Conservation (phyloP, 1,140 invertebrate genomes). For the Laupala kohalensis region DNA sequence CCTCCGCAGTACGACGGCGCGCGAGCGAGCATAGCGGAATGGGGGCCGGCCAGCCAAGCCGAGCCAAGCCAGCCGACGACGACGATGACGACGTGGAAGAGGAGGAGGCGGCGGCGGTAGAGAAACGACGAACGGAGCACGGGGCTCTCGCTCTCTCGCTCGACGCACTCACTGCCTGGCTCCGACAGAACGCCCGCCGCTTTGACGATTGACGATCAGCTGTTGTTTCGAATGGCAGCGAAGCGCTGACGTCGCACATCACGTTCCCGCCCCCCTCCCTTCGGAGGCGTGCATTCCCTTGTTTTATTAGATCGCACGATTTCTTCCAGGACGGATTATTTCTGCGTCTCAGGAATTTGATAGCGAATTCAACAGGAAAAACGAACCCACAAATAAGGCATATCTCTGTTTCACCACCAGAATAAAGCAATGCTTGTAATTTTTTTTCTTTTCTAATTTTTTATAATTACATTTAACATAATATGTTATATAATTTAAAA, state of each 20-base stretch:
- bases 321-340: too few species aligned
- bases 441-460: too few species aligned
- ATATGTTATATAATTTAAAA: too few species aligned
- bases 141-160: background rate
- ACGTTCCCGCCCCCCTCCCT: background rate
- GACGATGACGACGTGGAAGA: background rate
- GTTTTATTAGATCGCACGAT: background rate
- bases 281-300: background rate
- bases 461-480: too few species aligned
- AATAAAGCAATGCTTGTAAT: too few species aligned
- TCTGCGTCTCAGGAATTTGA: too few species aligned
- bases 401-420: too few species aligned
- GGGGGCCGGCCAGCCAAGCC: background rate
- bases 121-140: background rate
- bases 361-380: too few species aligned
- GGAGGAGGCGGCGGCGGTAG: background rate
- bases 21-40: background rate
- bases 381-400: too few species aligned
- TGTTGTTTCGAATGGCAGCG: background rate
- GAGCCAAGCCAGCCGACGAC: too few species aligned
- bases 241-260: background rate
- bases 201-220: slow-evolving; percentile 5
- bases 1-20: background rate
- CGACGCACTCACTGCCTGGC: too few species aligned
- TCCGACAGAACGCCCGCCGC: too few species aligned